Base-by-base conservation (phyloP, 2,888 invertebrate genomes). In the Lobophora halterata region DNA sequence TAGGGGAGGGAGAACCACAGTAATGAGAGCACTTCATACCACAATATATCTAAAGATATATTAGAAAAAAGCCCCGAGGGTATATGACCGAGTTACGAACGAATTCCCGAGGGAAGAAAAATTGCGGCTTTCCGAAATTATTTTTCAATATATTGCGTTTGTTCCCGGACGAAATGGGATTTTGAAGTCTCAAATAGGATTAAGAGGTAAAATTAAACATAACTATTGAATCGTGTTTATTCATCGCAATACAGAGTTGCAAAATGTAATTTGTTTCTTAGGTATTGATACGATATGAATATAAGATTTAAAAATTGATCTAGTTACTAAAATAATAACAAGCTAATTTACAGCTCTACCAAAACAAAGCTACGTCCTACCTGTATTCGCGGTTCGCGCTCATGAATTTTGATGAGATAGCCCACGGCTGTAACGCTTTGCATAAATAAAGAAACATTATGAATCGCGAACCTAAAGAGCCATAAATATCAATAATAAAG, bases 1-100 rank as follows among this genome's bases (percentile, higher is more conserved):
- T 65, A 65, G 69, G 79, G 75, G 74, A 70, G 68, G 49, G 55
- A 65, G 71, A 67, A 65, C 63, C 64, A 63, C 71, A 61, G 65
- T 17, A 79, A 80, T 79, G 79, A 78, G 65, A 65, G 64, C 60
- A 63, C 69, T 64, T 66, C 51, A 57, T 61, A 50, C 55, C 48
- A 6, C 24, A 3, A 5, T 8, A 5, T 25, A 13, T 13, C 8
- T n/a, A 12, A 17, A n/a, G 14, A 13, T 9, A 9, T 13, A 44
- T 58, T 49, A 61, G 58, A 59, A 63, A 71, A 71, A 71, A 69
- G 71, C 55, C 61, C 52, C 46, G 59, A 72, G 79, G 77, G 77
- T 71, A 70, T 52, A 65, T 68, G 61, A 57, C 52, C 61, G 48
- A 62, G 55, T 52, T 56, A 44, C n/a, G 20, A 51, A 48, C 46